Conservation (phyloP, 1,140 invertebrate species). For the Drosophila triauraria region DNA sequence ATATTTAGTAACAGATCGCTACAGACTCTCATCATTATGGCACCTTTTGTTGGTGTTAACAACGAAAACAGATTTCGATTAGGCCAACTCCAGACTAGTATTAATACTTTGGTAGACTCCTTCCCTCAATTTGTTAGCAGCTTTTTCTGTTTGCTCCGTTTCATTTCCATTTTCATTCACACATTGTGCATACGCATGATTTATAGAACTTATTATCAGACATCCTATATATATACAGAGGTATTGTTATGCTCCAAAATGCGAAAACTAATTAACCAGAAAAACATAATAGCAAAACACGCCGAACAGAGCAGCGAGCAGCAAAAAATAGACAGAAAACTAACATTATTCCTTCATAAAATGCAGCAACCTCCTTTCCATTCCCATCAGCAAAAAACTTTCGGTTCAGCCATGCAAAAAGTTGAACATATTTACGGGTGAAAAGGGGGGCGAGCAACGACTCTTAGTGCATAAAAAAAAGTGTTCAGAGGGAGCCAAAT, state of each 20-base stretch:
- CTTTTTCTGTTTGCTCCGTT: too few species aligned
- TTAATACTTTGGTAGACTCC: conserved; percentile 38
- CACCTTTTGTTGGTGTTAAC: conserved; percentile 11
- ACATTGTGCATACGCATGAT: too few species aligned
- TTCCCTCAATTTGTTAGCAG: too few species aligned
- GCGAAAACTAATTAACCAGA: conserved; percentile 46
- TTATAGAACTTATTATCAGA: too few species aligned
- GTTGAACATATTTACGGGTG: conserved; percentile 11
- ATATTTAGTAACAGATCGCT: background rate
- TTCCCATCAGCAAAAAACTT: background rate
- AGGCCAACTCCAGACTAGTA: conserved; percentile 37
- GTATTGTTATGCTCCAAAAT: conserved; percentile 28
- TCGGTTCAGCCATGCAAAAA: conserved; percentile 28
- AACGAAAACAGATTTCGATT: conserved; percentile 43
- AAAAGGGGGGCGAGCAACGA: background rate
- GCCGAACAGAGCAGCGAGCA: background rate
- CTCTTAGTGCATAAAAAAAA: conserved; percentile 28
- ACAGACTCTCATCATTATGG: background rate
- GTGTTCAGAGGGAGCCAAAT: conserved; percentile 11
- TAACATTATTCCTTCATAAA: conserved; percentile 23
- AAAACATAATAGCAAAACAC: conserved; percentile 28
- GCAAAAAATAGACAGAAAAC: conserved; percentile 3
- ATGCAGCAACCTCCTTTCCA: background rate
- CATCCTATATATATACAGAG: background rate
- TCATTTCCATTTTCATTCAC: too few species aligned